These are phyloP conservation scores for Ectemnius cavifrons DNA, from an alignment of 2,888 invertebrate genomes.

Conservation along the genomic window DNA sequence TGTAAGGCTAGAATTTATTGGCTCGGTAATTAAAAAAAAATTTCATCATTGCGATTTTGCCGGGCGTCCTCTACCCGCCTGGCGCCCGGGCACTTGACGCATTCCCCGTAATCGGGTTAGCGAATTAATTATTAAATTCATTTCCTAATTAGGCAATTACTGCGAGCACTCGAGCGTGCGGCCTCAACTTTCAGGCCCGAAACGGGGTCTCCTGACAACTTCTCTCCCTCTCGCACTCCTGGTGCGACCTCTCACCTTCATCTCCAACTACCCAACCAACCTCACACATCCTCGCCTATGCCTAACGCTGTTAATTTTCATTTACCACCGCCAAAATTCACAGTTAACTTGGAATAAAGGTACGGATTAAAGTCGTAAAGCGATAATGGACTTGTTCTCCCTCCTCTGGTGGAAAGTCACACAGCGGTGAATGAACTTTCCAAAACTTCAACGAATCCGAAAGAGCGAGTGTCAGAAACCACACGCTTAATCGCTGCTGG, in stretches of 20 bases:
- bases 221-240: neutral
- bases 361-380: too few species aligned
- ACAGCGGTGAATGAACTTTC: too few species aligned
- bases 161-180: slow-evolving; percentile 41
- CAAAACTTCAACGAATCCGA: too few species aligned
- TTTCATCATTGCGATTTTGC: slow-evolving; percentile 22
- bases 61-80: slow-evolving; percentile 9
- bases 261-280: neutral
- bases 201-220: slow-evolving; percentile 20
- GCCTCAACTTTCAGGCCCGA: slow-evolving; percentile 34
- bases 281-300: neutral
- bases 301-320: neutral
- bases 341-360: neutral
- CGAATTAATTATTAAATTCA: slow-evolving; percentile 61
- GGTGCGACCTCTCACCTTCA: slow-evolving; percentile 5
- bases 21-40: slow-evolving; percentile 45
- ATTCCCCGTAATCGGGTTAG: slow-evolving; percentile 44
- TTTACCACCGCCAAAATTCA: neutral
- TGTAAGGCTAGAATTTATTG: slow-evolving; percentile 33
- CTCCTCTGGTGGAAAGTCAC: too few species aligned
- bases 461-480: too few species aligned
- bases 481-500: too few species aligned
- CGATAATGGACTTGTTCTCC: too few species aligned
- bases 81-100: slow-evolving; percentile 29
- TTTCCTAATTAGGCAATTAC: slow-evolving; percentile 61